phyloP scores from a whole-genome alignment of 2,797 vertebrate genomes.

The Leptodactylus fallax region DNA sequence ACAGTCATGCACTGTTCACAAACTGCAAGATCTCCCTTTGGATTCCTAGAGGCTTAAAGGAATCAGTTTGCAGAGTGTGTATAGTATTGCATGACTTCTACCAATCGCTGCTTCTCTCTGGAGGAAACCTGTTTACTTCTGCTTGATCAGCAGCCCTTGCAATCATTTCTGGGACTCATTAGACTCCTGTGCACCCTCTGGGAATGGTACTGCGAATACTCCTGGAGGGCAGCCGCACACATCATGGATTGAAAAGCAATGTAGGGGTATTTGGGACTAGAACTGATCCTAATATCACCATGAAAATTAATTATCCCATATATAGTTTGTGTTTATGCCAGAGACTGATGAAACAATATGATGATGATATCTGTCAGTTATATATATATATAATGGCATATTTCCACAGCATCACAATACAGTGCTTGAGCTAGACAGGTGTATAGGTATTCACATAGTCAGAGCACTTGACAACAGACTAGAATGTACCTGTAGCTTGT shows the following conservation, averaged over 20 bases:
- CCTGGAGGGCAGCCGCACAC: conserved; percentile 47
- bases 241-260: conserved; percentile 40
- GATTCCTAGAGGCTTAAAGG: conserved; percentile 43
- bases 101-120: conserved; percentile 52
- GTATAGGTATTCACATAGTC: not conserved
- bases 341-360: not conserved
- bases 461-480: not conserved
- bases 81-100: conserved; percentile 59
- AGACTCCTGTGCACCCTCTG: conserved; percentile 46
- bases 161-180: conserved; percentile 63
- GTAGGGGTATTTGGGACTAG: conserved; percentile 9
- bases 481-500: no score
- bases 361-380: not conserved
- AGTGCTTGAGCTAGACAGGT: not conserved
- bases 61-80: conserved; percentile 56
- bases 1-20: not conserved
- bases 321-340: not conserved
- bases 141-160: conserved; percentile 62
- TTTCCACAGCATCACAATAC: not conserved
- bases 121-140: conserved; percentile 63
- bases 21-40: not conserved
- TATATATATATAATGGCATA: not conserved
- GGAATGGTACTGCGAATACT: conserved; percentile 38
- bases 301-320: conserved; percentile 51
- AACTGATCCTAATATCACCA: conserved; percentile 26